A percentile compares a stretch with the other conserved stretches of the same genome.
phyloP scores from a whole-genome alignment of 2,888 invertebrate species.

The Zaprionus bogoriensis region DNA sequence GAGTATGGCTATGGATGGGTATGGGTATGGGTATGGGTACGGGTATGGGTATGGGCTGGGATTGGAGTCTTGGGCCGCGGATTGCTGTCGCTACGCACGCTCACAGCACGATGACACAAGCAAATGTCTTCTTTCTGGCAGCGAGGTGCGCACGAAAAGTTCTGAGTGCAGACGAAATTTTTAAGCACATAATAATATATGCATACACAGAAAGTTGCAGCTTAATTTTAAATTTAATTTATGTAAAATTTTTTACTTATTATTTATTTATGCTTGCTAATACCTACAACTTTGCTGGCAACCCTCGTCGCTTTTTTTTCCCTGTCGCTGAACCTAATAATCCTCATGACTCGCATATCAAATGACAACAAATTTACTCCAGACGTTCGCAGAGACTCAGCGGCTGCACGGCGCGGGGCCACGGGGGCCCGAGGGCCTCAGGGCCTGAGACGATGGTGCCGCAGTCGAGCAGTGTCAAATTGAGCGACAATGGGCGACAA shows the following conservation, averaged over 20 bases:
- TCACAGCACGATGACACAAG: constrained; percentile 66
- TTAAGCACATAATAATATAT: background rate
- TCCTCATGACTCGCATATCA: constrained; percentile 79
- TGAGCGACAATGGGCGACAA: constrained; percentile 77
- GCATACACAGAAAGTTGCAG: background rate
- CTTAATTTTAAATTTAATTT: background rate
- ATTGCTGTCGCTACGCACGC: constrained; percentile 42
- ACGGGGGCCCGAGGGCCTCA: too few relatives aligned
- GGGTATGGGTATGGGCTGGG: background rate
- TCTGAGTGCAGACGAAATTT: background rate
- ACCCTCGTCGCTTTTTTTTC: constrained; percentile 58
- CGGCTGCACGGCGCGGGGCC: too few relatives aligned
- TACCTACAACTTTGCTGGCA: background rate
- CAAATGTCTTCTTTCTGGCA: constrained; percentile 72
- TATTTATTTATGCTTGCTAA: background rate
- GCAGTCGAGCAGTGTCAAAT: constrained; percentile 70
- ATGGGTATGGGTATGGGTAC: constrained; percentile 18
- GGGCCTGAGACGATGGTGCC: constrained; percentile 17
- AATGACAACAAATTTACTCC: constrained; percentile 78
- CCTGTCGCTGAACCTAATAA: constrained; percentile 72
- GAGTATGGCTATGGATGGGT: constrained; percentile 20
- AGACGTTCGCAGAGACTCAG: constrained; percentile 56
- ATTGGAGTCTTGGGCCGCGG: constrained; percentile 21
- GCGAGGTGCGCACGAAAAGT: constrained; percentile 39
- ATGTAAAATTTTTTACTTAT: background rate